Conservation (phyloP, 2,888 invertebrate species). For the Prosopocoilus inquinatus region DNA sequence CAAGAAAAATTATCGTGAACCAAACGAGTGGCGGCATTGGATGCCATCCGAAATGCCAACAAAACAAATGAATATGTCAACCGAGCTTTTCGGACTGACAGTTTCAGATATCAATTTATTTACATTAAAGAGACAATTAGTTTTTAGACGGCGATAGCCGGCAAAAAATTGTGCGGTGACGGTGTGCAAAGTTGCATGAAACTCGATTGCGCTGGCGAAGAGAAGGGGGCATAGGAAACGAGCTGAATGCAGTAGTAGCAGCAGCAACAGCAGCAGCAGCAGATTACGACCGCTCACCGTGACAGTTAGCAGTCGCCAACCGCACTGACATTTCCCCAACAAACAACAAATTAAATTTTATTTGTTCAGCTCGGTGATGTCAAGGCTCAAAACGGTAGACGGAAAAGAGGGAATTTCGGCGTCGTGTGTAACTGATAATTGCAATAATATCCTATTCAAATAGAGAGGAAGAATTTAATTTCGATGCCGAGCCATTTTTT, state of each 20-base stretch:
- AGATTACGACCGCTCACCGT: conserved; percentile 27
- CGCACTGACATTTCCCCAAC: conserved; percentile 28
- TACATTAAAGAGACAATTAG: conserved; percentile 18
- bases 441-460: conserved; percentile 42
- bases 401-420: background rate
- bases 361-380: conserved; percentile 28
- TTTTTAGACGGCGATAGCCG: conserved; percentile 6
- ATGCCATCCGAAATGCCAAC: too few species aligned
- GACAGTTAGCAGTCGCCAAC: conserved; percentile 30
- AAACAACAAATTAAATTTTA: conserved; percentile 36
- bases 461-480: conserved; percentile 44
- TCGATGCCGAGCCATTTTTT: conserved; percentile 29
- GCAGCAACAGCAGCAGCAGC: conserved; percentile 5
- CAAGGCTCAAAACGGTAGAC: conserved; percentile 11
- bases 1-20: too few species aligned
- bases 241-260: conserved; percentile 8
- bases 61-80: background rate
- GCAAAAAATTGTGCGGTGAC: conserved; percentile 4
- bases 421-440: conserved; percentile 35
- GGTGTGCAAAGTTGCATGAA: conserved; percentile 24
- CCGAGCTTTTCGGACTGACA: background rate
- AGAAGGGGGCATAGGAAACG: conserved; percentile 9
- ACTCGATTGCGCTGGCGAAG: conserved; percentile 27
- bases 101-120: conserved; percentile 23
- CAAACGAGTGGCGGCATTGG: too few species aligned